Conservation (phyloP, 2,888 invertebrate species). For the Agrochola lychnidis region DNA sequence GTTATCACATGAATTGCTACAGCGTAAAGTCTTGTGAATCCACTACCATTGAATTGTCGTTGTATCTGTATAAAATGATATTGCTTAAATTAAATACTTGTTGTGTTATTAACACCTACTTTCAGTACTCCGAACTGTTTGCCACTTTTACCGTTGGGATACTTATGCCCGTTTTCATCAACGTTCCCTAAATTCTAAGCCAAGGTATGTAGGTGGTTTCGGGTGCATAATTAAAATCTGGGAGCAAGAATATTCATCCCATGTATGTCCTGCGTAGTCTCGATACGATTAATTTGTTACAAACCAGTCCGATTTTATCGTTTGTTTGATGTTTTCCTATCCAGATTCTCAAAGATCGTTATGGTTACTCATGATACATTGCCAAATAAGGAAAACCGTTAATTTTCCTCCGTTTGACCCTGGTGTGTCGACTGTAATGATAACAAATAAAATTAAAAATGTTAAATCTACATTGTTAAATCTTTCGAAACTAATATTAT, state of each 20-base stretch:
- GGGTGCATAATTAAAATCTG: background rate
- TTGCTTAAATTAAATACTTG: too few relatives aligned
- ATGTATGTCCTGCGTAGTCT: background rate
- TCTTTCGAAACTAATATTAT: too few relatives aligned
- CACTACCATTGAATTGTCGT: background rate
- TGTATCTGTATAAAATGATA: background rate
- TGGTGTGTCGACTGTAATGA: too few relatives aligned
- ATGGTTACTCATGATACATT: too few relatives aligned
- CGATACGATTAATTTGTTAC: background rate
- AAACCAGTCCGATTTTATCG: background rate
- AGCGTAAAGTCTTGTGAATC: background rate
- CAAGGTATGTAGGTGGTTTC: background rate
- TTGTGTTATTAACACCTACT: background rate
- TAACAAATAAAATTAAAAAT: too few relatives aligned
- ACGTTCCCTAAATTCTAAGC: background rate
- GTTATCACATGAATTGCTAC: background rate
- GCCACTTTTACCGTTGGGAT: too few relatives aligned
- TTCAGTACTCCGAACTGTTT: background rate
- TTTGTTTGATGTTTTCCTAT: conserved; percentile 16
- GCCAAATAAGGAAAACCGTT: background rate
- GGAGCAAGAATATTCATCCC: background rate
- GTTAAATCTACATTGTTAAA: too few relatives aligned
- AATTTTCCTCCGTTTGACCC: conserved; percentile 1
- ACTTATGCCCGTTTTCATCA: background rate
- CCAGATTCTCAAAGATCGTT: conserved; percentile 12